Conservation (phyloP, 2,797 vertebrate species). For the Chloroceryle inda region DNA sequence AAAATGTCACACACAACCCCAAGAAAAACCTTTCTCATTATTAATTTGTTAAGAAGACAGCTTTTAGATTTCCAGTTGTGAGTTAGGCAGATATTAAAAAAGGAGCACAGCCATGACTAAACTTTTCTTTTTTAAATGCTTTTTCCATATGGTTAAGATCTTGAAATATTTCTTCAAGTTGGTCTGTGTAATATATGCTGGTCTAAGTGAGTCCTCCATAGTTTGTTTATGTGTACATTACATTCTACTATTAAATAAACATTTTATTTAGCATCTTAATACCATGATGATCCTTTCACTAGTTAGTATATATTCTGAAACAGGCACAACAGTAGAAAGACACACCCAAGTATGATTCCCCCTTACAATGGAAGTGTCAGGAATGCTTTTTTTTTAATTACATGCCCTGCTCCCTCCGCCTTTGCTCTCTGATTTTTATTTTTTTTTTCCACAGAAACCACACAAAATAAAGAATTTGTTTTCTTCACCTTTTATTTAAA, state of each 20-base stretch:
- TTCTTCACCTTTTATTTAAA: background rate
- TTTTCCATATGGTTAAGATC: constrained; percentile 23
- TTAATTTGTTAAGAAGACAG: background rate
- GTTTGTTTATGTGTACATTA: background rate
- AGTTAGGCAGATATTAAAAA: background rate
- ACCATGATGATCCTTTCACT: background rate
- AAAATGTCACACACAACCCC: background rate
- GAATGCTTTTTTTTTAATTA: background rate
- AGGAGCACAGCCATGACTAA: background rate
- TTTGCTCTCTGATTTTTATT: background rate
- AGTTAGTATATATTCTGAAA: background rate
- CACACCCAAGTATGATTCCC: background rate
- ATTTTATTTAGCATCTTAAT: background rate
- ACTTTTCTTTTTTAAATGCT: background rate
- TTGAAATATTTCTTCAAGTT: constrained; percentile 49
- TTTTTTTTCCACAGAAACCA: background rate
- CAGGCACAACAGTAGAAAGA: background rate
- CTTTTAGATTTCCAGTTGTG: constrained; percentile 8
- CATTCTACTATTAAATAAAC: background rate
- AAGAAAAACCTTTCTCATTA: background rate
- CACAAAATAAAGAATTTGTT: background rate
- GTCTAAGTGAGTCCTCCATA: background rate
- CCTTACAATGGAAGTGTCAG: background rate
- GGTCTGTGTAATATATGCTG: background rate
- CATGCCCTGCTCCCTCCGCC: too few species aligned